Conservation (phyloP, 2,113 vertebrate genomes). For the Callospermophilus lateralis region DNA sequence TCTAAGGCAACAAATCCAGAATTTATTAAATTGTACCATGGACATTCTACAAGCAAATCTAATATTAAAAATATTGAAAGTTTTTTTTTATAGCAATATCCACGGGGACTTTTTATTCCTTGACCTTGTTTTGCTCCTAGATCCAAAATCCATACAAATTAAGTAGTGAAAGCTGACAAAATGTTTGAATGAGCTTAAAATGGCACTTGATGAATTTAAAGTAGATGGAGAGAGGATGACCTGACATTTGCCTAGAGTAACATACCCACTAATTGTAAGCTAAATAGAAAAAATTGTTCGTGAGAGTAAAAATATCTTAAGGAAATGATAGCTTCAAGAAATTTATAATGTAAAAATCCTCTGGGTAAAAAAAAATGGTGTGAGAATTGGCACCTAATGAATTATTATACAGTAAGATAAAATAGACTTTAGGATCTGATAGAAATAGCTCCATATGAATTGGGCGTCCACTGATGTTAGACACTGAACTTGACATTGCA, state of each 20-base stretch:
- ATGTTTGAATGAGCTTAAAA: constrained; percentile 66
- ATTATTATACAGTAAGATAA: not conserved
- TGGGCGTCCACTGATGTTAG: accelerated
- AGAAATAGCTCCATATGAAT: not conserved
- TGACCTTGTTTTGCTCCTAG: constrained; percentile 42
- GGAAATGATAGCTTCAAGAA: constrained; percentile 39
- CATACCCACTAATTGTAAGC: constrained; percentile 42
- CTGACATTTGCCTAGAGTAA: not conserved
- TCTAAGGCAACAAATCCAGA: constrained; percentile 67
- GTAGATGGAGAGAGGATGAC: not conserved
- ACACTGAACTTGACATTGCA: not conserved
- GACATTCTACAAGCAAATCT: not conserved
- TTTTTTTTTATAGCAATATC: constrained; percentile 1
- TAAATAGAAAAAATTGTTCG: not conserved
- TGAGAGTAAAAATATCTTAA: constrained; percentile 49
- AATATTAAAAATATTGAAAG: constrained; percentile 61
- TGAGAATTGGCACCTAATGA: not conserved
- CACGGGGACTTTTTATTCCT: constrained; percentile 20
- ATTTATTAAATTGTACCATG: constrained; percentile 66
- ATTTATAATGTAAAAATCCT: constrained; percentile 17
- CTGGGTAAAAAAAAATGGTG: not conserved
- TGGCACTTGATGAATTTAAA: constrained; percentile 56
- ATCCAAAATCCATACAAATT: constrained; percentile 65
- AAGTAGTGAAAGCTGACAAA: constrained; percentile 57
- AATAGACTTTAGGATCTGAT: not conserved